Percentiles rank a stretch among this genome's conserved stretches.
Conservation (phyloP, 2,113 vertebrate genomes). For the Egretta garzetta region DNA sequence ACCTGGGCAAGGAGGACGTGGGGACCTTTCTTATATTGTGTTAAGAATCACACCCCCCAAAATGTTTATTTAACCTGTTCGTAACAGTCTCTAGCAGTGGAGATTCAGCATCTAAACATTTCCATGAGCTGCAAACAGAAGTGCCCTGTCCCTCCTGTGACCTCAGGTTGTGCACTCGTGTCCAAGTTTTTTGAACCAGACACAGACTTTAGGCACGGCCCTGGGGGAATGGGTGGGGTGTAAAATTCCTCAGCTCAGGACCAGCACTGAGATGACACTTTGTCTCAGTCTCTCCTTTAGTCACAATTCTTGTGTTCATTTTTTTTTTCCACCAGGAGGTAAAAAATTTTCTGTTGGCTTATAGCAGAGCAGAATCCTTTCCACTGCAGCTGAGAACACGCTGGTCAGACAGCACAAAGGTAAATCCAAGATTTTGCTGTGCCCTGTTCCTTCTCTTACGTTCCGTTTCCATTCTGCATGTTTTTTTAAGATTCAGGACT, state of each 20-base stretch:
- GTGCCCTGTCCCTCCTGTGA: accelerated
- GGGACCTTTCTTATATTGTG: background rate
- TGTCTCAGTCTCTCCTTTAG: background rate
- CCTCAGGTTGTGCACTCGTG: background rate
- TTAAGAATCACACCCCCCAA: background rate
- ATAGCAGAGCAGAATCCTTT: background rate
- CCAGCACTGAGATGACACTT: background rate
- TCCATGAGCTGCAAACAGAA: background rate
- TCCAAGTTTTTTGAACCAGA: background rate
- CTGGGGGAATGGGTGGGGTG: background rate
- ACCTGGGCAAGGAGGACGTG: background rate
- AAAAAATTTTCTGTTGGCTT: background rate
- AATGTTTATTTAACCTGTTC: background rate
- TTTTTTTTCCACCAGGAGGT: background rate
- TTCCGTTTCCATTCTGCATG: background rate
- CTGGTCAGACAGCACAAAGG: background rate
- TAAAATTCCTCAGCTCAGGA: background rate
- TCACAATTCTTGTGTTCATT: background rate
- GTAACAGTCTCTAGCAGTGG: background rate
- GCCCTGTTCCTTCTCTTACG: background rate
- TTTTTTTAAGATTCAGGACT: background rate
- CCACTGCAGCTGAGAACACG: background rate
- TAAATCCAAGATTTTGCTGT: background rate
- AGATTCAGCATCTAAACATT: background rate
- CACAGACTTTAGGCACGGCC: background rate